These are phyloP conservation scores for Agonum fuliginosum DNA, from an alignment of 2,888 invertebrate genomes.

Conservation along the genomic window DNA sequence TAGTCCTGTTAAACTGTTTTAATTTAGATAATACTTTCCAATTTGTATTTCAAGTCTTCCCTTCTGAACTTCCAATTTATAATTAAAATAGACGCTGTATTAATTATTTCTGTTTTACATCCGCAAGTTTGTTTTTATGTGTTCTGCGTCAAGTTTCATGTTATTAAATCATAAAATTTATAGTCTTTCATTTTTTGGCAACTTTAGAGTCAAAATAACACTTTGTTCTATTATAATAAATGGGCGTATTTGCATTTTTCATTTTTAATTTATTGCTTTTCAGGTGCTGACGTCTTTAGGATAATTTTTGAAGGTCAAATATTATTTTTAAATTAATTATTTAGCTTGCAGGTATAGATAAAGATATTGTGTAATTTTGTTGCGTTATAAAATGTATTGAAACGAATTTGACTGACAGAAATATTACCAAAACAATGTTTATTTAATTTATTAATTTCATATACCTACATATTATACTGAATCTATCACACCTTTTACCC, in stretches of 20 bases:
- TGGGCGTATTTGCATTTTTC: no score
- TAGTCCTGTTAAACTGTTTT: constrained; percentile 18
- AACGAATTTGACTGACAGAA: not conserved
- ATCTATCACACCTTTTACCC: no score
- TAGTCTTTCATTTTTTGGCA: no score
- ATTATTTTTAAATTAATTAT: constrained; percentile 2
- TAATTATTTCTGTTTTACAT: no score
- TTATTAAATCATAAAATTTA: no score
- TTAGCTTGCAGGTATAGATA: not conserved
- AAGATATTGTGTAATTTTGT: constrained; percentile 6
- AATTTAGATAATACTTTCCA: constrained; percentile 42
- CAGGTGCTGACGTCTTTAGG: not conserved
- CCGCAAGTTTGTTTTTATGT: no score
- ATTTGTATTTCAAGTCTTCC: constrained; percentile 14
- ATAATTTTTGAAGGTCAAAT: not conserved
- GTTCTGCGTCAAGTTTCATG: no score
- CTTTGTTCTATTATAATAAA: no score
- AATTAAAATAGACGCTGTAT: not conserved
- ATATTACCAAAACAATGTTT: not conserved
- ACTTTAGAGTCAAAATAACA: no score
- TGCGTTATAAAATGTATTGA: constrained; percentile 4
- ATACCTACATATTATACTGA: no score
- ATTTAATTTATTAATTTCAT: constrained; percentile 6
- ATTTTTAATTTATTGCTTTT: not conserved
- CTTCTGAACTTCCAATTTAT: not conserved